These are phyloP conservation scores for Alloplasta piceator DNA, from an alignment of 2,888 invertebrate species.

Conservation along the genomic window DNA sequence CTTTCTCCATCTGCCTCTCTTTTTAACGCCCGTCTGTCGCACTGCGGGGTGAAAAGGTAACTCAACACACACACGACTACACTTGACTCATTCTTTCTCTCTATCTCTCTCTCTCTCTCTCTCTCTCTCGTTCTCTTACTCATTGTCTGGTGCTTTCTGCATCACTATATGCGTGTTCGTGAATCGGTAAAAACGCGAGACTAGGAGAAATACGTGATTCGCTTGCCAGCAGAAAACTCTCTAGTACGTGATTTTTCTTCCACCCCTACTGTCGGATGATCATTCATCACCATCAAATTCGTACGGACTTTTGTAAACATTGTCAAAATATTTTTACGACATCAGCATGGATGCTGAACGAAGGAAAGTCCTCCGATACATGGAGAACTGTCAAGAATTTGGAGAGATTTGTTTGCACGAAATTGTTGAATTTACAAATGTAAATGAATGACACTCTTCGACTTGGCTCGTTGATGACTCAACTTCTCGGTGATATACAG, in stretches of 20 bases:
- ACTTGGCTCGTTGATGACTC: constrained; percentile 23
- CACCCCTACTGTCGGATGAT: background rate
- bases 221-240: constrained; percentile 26
- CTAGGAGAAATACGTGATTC: constrained; percentile 44
- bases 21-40: constrained; percentile 50
- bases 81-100: background rate
- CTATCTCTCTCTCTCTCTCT: background rate
- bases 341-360: too few relatives aligned
- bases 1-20: constrained; percentile 22
- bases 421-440: too few relatives aligned
- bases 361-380: too few relatives aligned
- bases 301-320: too few relatives aligned
- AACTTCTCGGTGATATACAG: constrained; percentile 13
- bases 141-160: constrained; percentile 3
- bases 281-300: background rate
- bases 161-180: background rate
- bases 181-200: constrained; percentile 49
- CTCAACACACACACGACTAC: constrained; percentile 26
- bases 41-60: constrained; percentile 57
- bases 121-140: background rate
- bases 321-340: too few relatives aligned
- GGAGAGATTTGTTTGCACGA: too few relatives aligned
- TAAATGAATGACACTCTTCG: background rate
- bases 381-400: too few relatives aligned
- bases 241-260: background rate